Conservation (phyloP, 2,888 invertebrate genomes). For the Coecobrya sp. region DNA sequence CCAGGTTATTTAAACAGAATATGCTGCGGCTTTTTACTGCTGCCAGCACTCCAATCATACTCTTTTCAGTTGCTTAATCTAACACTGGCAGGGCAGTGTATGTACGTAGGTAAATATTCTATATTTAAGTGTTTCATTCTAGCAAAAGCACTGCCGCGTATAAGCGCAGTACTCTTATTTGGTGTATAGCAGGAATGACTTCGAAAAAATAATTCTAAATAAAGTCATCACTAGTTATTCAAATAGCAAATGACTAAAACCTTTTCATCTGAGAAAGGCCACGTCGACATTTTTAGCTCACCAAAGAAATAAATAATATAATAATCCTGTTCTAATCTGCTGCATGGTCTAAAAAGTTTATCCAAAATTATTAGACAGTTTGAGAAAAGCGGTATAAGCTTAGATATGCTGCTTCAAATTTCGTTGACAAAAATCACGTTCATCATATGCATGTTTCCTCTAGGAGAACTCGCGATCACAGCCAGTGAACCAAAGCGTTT, state of each 20-base stretch:
- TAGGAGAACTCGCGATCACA: no score
- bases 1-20: conserved; percentile 72
- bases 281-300: conserved; percentile 22
- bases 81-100: background rate
- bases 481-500: no score
- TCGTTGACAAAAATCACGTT: conserved; percentile 68
- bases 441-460: conserved; percentile 18
- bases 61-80: background rate
- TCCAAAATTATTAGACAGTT: conserved; percentile 74
- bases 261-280: conserved; percentile 6
- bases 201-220: background rate
- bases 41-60: background rate
- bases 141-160: background rate
- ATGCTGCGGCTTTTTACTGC: conserved; percentile 70
- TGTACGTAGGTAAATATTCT: no score
- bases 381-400: conserved; percentile 24
- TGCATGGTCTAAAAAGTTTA: background rate
- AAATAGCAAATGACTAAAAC: background rate
- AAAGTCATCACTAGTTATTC: conserved; percentile 21
- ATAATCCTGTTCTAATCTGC: conserved; percentile 37
- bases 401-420: conserved; percentile 23
- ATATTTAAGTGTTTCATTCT: background rate
- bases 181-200: no score
- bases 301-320: background rate
- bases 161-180: background rate